phyloP scores from a whole-genome alignment of 1,140 invertebrate genomes.

The Papilio polytes region DNA sequence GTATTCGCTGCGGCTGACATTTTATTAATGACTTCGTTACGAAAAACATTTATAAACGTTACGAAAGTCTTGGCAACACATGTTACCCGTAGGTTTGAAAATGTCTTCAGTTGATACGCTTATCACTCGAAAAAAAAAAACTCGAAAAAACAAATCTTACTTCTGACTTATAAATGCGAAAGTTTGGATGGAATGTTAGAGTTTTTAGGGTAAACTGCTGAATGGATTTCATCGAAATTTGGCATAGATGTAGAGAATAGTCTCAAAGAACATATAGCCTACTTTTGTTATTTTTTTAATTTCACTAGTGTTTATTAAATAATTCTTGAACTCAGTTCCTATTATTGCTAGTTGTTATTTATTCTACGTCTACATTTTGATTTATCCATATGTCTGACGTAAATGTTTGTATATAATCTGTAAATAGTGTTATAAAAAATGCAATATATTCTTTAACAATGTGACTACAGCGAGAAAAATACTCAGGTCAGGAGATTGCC shows the following conservation, averaged over 20 bases:
- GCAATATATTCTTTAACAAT: background rate
- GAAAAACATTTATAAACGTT: background rate
- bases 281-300: no score
- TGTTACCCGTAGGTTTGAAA: background rate
- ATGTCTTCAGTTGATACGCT: background rate
- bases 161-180: no score
- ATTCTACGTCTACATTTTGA: background rate
- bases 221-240: no score
- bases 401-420: background rate
- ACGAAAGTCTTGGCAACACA: background rate
- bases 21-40: conserved; percentile 15
- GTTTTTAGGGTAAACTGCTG: no score
- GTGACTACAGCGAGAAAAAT: background rate
- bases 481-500: conserved; percentile 10
- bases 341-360: no score
- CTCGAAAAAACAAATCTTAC: background rate
- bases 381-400: background rate
- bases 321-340: no score
- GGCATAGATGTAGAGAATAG: background rate
- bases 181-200: no score
- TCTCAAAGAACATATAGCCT: background rate
- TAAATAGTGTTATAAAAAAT: background rate
- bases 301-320: no score
- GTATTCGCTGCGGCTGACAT: background rate
- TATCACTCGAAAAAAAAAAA: background rate